Evolutionary conservation across 1,140 invertebrate species (phyloP), one percentile per base, ranked within the genome.

Genomic region (Popillia japonica): DNA sequence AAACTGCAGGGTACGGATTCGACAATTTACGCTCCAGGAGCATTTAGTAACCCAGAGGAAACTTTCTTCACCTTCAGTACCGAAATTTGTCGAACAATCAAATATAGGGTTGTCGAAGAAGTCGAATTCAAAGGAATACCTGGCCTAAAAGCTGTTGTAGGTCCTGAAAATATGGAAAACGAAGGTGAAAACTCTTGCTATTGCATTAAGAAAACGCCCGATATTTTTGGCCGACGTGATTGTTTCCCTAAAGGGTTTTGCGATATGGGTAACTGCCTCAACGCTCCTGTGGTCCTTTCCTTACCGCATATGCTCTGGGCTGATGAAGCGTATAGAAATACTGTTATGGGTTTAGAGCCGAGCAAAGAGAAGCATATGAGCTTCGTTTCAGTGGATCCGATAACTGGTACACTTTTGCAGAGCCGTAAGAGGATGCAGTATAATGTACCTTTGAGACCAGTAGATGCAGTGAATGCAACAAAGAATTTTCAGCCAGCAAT

Each of bases 231-330:
- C 9, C 40, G 80, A 42, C 42, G 61, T 2, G 74, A 59, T 40
- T 85, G 84, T 72, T 83, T 80, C 42, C 78, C 83, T 17, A 79
- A 84, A 73, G 81, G 76, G 83, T 81, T 6, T 79, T 83, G 76
- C n/a, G n/a, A n/a, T n/a, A n/a, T n/a, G n/a, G n/a, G n/a, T n/a
- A n/a, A n/a, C n/a, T n/a, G n/a, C n/a, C n/a, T n/a, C n/a, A n/a
- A n/a, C n/a, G n/a, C n/a, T n/a, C n/a, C n/a, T n/a, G n/a, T n/a
- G n/a, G n/a, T n/a, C n/a, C n/a, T n/a, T n/a, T n/a, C n/a, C n/a
- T n/a, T n/a, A n/a, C n/a, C n/a, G n/a, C n/a, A n/a, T n/a, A n/a
- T n/a, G n/a, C n/a, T n/a, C n/a, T n/a, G n/a, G n/a, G n/a, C n/a
- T n/a, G n/a, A n/a, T n/a, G 76, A 80, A 61, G 74, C 79, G 40